Conservation (phyloP, 2,888 invertebrate species). For the Branchipolynoe longqiensis region DNA sequence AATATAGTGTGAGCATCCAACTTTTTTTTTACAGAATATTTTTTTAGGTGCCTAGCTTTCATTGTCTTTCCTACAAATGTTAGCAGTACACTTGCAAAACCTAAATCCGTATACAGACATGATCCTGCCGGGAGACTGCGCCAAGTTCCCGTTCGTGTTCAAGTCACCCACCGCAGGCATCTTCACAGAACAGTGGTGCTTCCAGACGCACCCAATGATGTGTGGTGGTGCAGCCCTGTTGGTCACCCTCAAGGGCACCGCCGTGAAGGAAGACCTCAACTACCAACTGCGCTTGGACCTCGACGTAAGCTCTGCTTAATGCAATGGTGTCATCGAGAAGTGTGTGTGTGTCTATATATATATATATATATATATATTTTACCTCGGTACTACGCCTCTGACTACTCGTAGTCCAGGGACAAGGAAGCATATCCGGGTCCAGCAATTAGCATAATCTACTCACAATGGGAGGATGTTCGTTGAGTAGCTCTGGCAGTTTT, state of each 20-base stretch:
- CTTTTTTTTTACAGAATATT: no score
- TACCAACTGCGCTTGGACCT: slow-evolving; percentile 75
- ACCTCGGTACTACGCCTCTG: no score
- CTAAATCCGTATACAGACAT: no score
- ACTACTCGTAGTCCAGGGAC: no score
- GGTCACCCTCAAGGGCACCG: slow-evolving; percentile 80
- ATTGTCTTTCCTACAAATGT: no score
- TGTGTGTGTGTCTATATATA: background rate
- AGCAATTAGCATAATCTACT: no score
- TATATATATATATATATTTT: background rate
- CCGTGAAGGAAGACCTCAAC: slow-evolving; percentile 79
- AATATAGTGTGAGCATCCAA: no score
- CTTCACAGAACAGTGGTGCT: slow-evolving; percentile 81
- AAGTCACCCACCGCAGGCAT: slow-evolving; percentile 81
- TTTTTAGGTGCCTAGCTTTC: no score
- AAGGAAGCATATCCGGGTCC: no score
- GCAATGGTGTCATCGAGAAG: background rate
- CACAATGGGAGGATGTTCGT: no score
- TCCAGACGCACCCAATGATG: slow-evolving; percentile 80
- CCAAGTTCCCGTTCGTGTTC: slow-evolving; percentile 81
- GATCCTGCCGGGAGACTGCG: slow-evolving; percentile 80
- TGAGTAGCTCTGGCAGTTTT: no score
- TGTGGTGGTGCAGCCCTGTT: slow-evolving; percentile 80
- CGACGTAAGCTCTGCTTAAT: slow-evolving; percentile 72
- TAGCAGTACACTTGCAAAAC: no score